Evolutionary conservation across 2,797 vertebrate species (phyloP).

Genomic region (Paedocypris micromegethes): DNA sequence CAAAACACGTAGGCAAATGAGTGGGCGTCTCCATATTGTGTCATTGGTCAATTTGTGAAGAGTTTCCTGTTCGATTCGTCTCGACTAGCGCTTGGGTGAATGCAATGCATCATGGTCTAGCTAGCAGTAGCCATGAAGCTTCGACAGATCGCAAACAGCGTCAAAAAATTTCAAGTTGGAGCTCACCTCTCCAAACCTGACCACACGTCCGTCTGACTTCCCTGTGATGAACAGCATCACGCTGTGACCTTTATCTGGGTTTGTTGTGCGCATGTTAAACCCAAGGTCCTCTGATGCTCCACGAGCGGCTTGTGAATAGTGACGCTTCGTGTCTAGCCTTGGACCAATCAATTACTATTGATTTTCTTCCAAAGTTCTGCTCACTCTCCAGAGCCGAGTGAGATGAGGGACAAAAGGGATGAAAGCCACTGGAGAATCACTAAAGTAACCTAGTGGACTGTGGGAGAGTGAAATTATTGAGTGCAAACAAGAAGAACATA

Average conservation of each 20-base stretch:
- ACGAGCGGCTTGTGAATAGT: constrained; percentile 57
- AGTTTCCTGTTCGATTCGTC: no score
- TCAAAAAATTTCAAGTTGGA: neutral
- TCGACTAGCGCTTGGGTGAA: no score
- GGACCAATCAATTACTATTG: constrained; percentile 70
- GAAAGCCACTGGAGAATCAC: constrained; percentile 65
- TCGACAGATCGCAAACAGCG: neutral
- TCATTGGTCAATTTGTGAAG: no score
- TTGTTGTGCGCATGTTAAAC: constrained; percentile 59
- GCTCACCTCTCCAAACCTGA: constrained; percentile 29
- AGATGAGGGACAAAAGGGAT: constrained; percentile 67
- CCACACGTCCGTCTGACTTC: constrained; percentile 41
- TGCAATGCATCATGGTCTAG: no score
- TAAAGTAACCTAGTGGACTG: constrained; percentile 59
- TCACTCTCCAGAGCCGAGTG: constrained; percentile 62
- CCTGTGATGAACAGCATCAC: constrained; percentile 58
- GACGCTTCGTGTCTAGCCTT: constrained; percentile 58
- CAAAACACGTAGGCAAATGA: no score
- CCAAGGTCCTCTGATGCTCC: constrained; percentile 47
- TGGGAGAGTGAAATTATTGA: constrained; percentile 50
- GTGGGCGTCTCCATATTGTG: no score
- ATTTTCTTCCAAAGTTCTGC: constrained; percentile 59
- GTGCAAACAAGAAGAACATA: constrained; percentile 43
- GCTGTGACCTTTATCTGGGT: constrained; percentile 66
- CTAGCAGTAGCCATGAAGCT: no score